Conservation (phyloP, 2,113 vertebrate species). For the Phalacrocorax aristotelis region DNA sequence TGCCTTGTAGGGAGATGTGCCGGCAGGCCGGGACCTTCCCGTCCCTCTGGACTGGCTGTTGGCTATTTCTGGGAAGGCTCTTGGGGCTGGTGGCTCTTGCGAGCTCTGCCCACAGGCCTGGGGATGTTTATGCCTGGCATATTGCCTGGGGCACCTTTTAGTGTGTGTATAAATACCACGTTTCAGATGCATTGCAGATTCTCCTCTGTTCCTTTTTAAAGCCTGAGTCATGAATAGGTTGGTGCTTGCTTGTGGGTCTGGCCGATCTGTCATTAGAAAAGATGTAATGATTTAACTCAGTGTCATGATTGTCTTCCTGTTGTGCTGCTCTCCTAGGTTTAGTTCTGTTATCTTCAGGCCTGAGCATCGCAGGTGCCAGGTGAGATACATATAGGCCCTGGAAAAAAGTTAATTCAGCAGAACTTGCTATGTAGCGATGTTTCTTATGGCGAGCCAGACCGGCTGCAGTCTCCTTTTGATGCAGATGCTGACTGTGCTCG, state of each 20-base stretch:
- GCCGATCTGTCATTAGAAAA: neutral
- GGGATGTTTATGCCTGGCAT: rapidly evolving
- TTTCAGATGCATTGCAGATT: neutral
- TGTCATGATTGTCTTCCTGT: rapidly evolving
- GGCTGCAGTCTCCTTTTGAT: neutral
- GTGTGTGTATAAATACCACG: conserved; percentile 6
- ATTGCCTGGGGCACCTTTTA: neutral
- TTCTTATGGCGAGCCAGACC: neutral
- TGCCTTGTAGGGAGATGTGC: conserved; percentile 48
- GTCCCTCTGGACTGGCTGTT: neutral
- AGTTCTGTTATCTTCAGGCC: neutral
- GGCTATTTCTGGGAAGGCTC: neutral
- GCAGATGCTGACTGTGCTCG: neutral
- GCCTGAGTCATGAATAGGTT: neutral
- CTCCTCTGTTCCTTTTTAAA: conserved; percentile 4
- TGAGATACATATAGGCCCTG: neutral
- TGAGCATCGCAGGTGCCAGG: neutral
- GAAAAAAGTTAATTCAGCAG: conserved; percentile 1
- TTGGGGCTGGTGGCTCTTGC: neutral
- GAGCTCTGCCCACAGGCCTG: neutral
- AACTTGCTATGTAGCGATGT: neutral
- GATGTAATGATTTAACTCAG: neutral
- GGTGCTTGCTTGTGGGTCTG: neutral
- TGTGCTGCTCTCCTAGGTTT: neutral
- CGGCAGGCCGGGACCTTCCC: neutral